Conservation (phyloP, 2,113 vertebrate genomes). For the Caranx melampygus region DNA sequence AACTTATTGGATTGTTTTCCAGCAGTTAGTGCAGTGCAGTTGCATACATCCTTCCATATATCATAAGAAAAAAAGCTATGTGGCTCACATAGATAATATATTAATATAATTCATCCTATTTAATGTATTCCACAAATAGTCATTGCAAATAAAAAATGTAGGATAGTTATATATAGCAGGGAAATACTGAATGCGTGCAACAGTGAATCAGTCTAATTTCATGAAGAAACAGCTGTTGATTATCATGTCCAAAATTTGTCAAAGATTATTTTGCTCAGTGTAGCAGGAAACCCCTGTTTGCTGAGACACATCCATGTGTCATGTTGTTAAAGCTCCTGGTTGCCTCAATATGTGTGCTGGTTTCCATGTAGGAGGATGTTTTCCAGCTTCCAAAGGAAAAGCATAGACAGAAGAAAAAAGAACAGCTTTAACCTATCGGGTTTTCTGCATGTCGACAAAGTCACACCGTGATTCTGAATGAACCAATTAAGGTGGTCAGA, state of each 20-base stretch:
- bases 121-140: neutral
- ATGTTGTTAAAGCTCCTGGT: too few species aligned
- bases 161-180: too few species aligned
- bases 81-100: neutral
- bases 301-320: neutral
- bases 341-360: neutral
- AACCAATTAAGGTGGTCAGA: conserved; percentile 51
- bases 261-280: neutral
- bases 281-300: neutral
- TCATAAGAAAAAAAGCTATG: neutral
- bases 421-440: neutral
- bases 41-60: too few species aligned
- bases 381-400: neutral
- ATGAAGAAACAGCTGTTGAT: too few species aligned
- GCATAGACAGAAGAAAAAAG: neutral
- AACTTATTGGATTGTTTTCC: too few species aligned
- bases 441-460: neutral
- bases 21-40: too few species aligned
- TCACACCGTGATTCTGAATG: neutral
- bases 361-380: neutral
- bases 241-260: too few species aligned
- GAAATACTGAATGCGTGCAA: too few species aligned
- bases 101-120: too few species aligned
- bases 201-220: too few species aligned
- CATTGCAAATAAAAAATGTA: too few species aligned